These are phyloP conservation scores for Apamea monoglypha DNA, from an alignment of 2,888 invertebrate species.

Conservation along the genomic window DNA sequence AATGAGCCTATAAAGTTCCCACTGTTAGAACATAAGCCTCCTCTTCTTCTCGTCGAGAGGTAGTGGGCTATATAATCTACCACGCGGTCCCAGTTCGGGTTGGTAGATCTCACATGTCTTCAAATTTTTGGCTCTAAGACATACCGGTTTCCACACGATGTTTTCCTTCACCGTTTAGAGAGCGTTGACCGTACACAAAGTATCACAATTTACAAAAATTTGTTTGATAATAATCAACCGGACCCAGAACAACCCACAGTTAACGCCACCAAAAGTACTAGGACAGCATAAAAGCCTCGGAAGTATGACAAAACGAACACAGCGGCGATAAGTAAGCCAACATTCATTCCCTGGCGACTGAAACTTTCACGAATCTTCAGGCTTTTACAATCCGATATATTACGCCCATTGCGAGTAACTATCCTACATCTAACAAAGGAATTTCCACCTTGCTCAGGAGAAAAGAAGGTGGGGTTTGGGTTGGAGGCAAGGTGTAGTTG, in stretches of 20 bases:
- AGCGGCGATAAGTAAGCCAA: conserved; percentile 46
- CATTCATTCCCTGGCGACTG: conserved; percentile 50
- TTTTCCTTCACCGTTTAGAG: neutral
- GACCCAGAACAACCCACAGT: neutral
- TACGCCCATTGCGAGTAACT: conserved; percentile 61
- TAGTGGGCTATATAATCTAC: too few species aligned
- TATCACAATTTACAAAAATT: neutral
- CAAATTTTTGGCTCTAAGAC: too few species aligned
- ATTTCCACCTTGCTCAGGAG: neutral
- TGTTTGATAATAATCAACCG: neutral
- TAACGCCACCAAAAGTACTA: conserved; percentile 35
- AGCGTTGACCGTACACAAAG: neutral
- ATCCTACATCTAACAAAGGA: conserved; percentile 5
- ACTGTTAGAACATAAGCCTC: too few species aligned
- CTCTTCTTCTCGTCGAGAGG: too few species aligned
- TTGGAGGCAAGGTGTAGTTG: neutral
- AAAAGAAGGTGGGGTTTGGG: neutral
- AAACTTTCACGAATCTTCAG: conserved; percentile 66
- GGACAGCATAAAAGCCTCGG: conserved; percentile 33
- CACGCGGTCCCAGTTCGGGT: too few species aligned
- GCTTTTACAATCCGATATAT: conserved; percentile 68
- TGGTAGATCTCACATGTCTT: too few species aligned
- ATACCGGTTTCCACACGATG: neutral
- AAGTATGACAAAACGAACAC: conserved; percentile 52
- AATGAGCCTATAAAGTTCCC: too few species aligned